Conservation (phyloP, 2,888 invertebrate species). For the Agrotis ipsilon region DNA sequence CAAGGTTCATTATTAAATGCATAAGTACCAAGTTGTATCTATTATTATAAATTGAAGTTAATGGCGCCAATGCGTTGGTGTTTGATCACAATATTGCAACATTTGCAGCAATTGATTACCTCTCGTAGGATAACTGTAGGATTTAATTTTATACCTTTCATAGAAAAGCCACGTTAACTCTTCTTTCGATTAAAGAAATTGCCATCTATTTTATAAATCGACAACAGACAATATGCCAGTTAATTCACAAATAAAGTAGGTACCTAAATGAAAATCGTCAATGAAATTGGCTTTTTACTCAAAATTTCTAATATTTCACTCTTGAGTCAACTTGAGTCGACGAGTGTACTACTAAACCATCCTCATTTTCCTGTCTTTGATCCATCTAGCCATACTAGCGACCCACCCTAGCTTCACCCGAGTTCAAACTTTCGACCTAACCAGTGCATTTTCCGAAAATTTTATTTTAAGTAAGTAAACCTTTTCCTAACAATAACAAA, state of each 20-base stretch:
- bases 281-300: not conserved
- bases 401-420: no score
- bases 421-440: no score
- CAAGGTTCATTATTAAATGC: not conserved
- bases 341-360: not conserved
- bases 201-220: no score
- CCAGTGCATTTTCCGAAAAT: no score
- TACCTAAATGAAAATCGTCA: not conserved
- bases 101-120: conserved; percentile 11
- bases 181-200: no score
- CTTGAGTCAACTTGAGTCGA: no score
- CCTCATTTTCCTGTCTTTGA: not conserved
- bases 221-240: not conserved
- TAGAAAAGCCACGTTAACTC: not conserved
- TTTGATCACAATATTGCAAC: conserved; percentile 20
- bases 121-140: not conserved
- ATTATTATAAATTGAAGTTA: not conserved
- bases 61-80: not conserved
- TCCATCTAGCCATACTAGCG: not conserved
- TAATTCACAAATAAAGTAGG: not conserved
- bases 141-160: not conserved
- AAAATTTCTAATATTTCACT: not conserved
- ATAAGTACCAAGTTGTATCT: not conserved
- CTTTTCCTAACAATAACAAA: no score
- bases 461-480: no score